Evolutionary conservation across 2,113 vertebrate genomes (phyloP), one percentile per base, ranked within the genome.

Genomic region (Antigone vipio): DNA sequence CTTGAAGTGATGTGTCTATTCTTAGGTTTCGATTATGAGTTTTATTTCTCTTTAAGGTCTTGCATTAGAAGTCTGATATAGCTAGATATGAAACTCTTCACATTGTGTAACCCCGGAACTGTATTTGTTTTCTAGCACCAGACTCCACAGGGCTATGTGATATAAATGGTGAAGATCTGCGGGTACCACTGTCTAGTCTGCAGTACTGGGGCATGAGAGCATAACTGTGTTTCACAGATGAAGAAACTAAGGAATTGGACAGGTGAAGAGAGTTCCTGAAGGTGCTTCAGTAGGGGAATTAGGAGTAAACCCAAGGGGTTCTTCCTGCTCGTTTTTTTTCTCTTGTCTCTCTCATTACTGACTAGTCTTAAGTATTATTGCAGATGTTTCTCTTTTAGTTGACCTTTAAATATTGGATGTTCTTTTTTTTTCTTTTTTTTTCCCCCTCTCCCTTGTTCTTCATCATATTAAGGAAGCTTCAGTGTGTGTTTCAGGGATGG

Each of bases 21-120:
- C 29, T 80, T 50, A 19, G 3, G 26, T 72, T 76, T 64, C 80
- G 59, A 68, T 68, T 27, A 55, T 30, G n/a, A 45, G 9, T 2
- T 59, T n/a, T 64, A 32, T 71, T 71, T 85, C 4, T 19, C 66
- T 71, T 24, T 32, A 53, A 44, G 30, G 14, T 26, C 35, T 49
- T 74, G 45, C 42, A 3, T 40, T 67, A 53, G 62, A 17, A 68
- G 14, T 34, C 32, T 59, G 77, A 12, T 63, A 55, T 32, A 68
- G 44, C 2, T 42, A 47, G 56, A 6, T 9, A 6, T 49, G 63
- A 69, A 69, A 6, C n/a, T 7, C 5, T 58, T 67, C 24, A 22
- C 23, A 0, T 1, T 40, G 40, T 26, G 30, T 34, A 42, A 26
- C 34, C 11, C 21, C 34, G 7, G 40, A 15, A 1, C 8, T 64